phyloP scores from a whole-genome alignment of 2,888 invertebrate genomes.

The Tipula helvola region DNA sequence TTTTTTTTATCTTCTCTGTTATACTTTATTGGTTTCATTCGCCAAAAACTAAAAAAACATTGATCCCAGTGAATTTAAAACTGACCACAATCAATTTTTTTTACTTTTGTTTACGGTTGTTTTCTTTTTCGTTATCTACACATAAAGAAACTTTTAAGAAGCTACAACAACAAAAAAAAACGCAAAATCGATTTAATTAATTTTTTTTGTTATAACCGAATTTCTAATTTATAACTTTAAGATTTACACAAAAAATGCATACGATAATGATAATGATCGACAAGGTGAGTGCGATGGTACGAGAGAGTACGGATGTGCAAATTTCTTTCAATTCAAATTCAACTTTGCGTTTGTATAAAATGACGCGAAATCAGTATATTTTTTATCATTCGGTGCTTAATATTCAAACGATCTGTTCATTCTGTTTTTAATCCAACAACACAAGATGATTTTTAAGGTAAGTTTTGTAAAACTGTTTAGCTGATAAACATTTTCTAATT shows the following conservation, averaged over 20 bases:
- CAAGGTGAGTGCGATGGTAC: background rate
- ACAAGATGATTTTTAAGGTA: background rate
- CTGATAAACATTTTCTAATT: background rate
- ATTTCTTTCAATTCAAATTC: background rate
- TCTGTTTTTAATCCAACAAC: background rate
- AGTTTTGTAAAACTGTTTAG: background rate
- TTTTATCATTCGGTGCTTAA: background rate
- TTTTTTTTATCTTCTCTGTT: background rate
- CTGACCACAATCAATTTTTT: background rate
- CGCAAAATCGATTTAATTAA: background rate
- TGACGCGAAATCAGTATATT: background rate
- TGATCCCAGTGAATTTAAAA: background rate
- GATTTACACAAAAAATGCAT: background rate
- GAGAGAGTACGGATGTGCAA: background rate
- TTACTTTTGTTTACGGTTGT: background rate
- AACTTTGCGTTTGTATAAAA: background rate
- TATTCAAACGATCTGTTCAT: background rate
- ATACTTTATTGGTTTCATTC: background rate
- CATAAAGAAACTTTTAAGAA: background rate
- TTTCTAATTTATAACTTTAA: background rate
- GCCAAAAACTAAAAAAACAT: background rate
- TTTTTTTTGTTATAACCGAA: background rate
- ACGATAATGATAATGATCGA: background rate
- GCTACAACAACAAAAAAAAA: background rate
- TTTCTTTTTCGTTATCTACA: background rate